Base-by-base conservation (phyloP, 2,113 vertebrate species). In the Xiphophorus maculatus region DNA sequence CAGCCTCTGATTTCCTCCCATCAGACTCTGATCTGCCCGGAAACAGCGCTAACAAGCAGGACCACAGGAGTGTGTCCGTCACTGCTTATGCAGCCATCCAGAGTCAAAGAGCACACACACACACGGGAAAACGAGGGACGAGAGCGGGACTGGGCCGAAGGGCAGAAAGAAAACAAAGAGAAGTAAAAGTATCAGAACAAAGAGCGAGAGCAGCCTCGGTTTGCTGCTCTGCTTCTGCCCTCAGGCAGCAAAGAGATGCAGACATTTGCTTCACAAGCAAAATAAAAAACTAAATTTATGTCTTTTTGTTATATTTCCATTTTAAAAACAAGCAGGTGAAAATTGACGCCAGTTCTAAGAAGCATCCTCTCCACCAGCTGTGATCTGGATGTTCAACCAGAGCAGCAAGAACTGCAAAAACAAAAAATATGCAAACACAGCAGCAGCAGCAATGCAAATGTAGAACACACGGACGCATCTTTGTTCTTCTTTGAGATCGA, bases 21-120 rank as follows among this genome's bases (percentile, higher is more conserved):
- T 63, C 62, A 10, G 72, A 80, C 82, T 65, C 37, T 68, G 61
- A 84, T 92, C 88, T 93, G 91, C 89, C 88, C 73, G 32, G 89
- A 93, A 84, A 91, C 85, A 88, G 84, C 74, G 48, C 78, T 87
- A 89, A 88, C 79, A 87, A 84, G 82, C 83, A 71, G 42, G 79
- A 73, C 80, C 77, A 84, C 17, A 15, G 74, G 73, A 69, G 77
- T 73, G 63, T 74, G 58, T 80, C 73, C 60, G n/a, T 78, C 83
- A 80, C 64, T 81, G 81, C 87, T 85, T 71, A 68, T 82, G 89
- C 84, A 88, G 79, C 73, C 1, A 71, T 88, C 84, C 86, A 89
- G 73, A 84, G 74, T 80, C 77, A 80, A 73, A 60, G 71, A 76
- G 68, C 0, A 35, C 69, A 72, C 29, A 67, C 77, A 61, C 32